Conservation (phyloP, 2,888 invertebrate species). For the Conchocele bisecta region DNA sequence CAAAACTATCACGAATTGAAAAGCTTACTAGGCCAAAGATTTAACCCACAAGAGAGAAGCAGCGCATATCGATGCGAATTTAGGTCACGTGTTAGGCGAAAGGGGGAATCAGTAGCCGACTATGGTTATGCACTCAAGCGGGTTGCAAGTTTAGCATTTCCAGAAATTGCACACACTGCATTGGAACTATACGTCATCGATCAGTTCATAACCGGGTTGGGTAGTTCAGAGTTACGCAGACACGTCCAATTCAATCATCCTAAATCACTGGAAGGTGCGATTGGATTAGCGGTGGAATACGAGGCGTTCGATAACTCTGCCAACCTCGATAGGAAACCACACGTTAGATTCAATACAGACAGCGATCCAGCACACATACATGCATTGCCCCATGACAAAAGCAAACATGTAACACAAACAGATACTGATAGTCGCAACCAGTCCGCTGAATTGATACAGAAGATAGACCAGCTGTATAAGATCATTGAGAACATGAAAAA, state of each 20-base stretch:
- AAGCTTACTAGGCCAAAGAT: background rate
- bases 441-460: too few relatives aligned
- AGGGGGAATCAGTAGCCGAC: background rate
- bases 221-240: constrained; percentile 4
- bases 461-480: too few relatives aligned
- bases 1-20: constrained; percentile 2
- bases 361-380: too few relatives aligned
- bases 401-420: too few relatives aligned
- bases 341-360: background rate
- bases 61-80: constrained; percentile 17
- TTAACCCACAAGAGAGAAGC: constrained; percentile 12
- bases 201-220: constrained; percentile 4
- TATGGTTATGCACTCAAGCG: constrained; percentile 17
- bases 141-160: constrained; percentile 6
- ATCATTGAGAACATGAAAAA: too few relatives aligned
- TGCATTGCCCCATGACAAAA: too few relatives aligned
- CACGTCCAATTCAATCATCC: constrained; percentile 10
- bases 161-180: background rate
- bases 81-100: background rate
- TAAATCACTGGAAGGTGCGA: background rate
- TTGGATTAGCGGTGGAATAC: constrained; percentile 8
- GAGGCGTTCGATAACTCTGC: constrained; percentile 1
- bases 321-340: background rate
- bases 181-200: constrained; percentile 6
- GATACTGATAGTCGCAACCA: too few relatives aligned